Evolutionary conservation across 2,797 vertebrate genomes (phyloP).

Genomic region (Pyrrhura leucotis): DNA sequence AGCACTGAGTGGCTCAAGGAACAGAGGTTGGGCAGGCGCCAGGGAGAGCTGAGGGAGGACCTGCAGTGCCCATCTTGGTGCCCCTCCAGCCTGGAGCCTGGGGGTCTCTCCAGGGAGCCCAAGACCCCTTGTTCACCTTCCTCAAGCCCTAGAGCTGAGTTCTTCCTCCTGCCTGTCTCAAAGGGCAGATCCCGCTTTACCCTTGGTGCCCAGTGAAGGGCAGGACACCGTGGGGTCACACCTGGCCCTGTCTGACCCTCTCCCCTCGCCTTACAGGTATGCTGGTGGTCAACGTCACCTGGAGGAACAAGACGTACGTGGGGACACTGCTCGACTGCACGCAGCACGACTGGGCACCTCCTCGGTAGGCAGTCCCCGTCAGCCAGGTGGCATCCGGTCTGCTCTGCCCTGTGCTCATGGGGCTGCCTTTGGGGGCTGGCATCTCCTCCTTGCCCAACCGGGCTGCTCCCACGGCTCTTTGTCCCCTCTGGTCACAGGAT

Average conservation of each 20-base stretch:
- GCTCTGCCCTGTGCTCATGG: accelerated
- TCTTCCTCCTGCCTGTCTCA: accelerated
- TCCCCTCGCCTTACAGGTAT: slow-evolving; percentile 83
- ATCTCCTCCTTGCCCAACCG: not conserved
- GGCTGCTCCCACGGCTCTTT: not conserved
- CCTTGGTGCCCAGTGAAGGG: not conserved
- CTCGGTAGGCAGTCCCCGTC: slow-evolving; percentile 81
- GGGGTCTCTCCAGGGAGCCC: not conserved
- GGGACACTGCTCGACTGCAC: slow-evolving; percentile 97
- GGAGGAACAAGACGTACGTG: slow-evolving; percentile 99
- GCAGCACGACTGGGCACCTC: slow-evolving; percentile 97
- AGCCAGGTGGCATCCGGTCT: not conserved
- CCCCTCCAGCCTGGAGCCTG: not conserved
- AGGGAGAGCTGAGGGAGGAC: not conserved
- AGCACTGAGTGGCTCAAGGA: not conserved
- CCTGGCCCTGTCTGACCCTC: not conserved
- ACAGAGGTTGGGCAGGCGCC: accelerated
- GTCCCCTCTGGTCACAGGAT: accelerated
- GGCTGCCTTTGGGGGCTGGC: not conserved
- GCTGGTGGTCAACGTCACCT: slow-evolving; percentile 99
- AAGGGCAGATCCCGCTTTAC: not conserved
- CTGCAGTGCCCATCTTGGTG: not conserved
- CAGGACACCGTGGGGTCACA: accelerated
- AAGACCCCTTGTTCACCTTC: not conserved
- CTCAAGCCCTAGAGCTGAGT: not conserved